phyloP scores from a whole-genome alignment of 2,888 invertebrate species.

The Leptinotarsa haldemani region DNA sequence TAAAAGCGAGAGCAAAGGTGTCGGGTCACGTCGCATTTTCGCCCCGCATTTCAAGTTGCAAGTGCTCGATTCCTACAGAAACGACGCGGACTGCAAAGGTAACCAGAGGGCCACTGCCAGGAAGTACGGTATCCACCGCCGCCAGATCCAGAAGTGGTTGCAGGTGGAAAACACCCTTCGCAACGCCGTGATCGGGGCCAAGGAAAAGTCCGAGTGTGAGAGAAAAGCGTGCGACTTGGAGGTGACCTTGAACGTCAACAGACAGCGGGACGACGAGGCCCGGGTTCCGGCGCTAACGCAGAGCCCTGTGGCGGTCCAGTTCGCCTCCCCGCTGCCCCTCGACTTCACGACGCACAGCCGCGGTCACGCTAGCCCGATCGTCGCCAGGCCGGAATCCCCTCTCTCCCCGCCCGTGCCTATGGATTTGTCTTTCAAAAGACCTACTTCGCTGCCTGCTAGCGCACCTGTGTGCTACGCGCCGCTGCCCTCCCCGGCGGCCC shows the following conservation, averaged over 20 bases:
- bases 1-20: constrained; percentile 65
- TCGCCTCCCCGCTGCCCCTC: constrained; percentile 52
- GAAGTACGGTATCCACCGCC: constrained; percentile 89
- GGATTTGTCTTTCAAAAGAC: constrained; percentile 64
- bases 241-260: constrained; percentile 62
- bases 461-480: constrained; percentile 55
- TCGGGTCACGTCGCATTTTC: constrained; percentile 89
- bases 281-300: constrained; percentile 57
- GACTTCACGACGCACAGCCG: constrained; percentile 61
- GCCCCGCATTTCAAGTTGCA: constrained; percentile 90
- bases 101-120: constrained; percentile 91
- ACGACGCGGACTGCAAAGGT: constrained; percentile 88
- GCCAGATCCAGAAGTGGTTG: constrained; percentile 93
- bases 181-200: constrained; percentile 74
- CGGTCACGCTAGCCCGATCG: constrained; percentile 54
- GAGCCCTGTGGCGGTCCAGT: constrained; percentile 49
- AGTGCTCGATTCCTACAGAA: constrained; percentile 88
- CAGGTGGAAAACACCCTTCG: constrained; percentile 85
- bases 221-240: constrained; percentile 47
- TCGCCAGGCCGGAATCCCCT: constrained; percentile 55
- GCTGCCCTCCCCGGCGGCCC: constrained; percentile 38
- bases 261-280: constrained; percentile 65
- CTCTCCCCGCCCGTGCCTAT: constrained; percentile 60
- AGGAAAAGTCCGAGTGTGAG: constrained; percentile 46
- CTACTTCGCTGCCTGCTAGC: constrained; percentile 50